Evolutionary conservation across 2,888 invertebrate species (phyloP).

Genomic region (Cinara cedri): DNA sequence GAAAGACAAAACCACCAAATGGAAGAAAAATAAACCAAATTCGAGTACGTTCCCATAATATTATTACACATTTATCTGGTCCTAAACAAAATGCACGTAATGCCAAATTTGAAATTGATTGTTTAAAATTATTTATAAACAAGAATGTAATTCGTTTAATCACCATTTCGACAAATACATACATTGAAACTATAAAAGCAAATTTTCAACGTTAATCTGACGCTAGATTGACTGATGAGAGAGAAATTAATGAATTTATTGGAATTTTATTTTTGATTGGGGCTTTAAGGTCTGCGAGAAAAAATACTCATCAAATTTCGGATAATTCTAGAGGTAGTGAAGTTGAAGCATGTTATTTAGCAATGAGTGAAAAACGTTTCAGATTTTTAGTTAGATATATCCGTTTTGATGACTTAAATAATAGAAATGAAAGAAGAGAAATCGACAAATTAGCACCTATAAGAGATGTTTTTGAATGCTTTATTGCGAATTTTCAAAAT

Average conservation of each 20-base stretch:
- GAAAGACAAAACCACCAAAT: not conserved
- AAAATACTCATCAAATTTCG: too few species aligned
- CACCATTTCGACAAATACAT: conserved; percentile 5
- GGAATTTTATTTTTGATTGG: conserved; percentile 20
- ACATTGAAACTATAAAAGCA: conserved; percentile 14
- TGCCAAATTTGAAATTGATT: conserved; percentile 16
- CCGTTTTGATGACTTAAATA: conserved; percentile 42
- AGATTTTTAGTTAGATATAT: conserved; percentile 33
- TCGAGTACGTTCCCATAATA: conserved; percentile 12
- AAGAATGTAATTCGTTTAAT: not conserved
- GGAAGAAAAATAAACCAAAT: conserved; percentile 18
- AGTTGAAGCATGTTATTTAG: conserved; percentile 28
- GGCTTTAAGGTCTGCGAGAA: too few species aligned
- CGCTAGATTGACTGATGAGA: conserved; percentile 17
- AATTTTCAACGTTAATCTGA: conserved; percentile 1
- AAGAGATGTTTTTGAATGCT: too few species aligned
- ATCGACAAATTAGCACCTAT: too few species aligned
- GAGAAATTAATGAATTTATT: conserved; percentile 13
- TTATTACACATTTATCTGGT: conserved; percentile 19
- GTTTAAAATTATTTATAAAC: conserved; percentile 22
- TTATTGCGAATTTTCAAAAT: too few species aligned
- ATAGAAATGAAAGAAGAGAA: too few species aligned
- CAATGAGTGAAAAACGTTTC: conserved; percentile 30
- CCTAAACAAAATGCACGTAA: conserved; percentile 10
- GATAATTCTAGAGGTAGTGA: conserved; percentile 24